Conservation (phyloP, 2,113 vertebrate species). For the Pithys albifrons region DNA sequence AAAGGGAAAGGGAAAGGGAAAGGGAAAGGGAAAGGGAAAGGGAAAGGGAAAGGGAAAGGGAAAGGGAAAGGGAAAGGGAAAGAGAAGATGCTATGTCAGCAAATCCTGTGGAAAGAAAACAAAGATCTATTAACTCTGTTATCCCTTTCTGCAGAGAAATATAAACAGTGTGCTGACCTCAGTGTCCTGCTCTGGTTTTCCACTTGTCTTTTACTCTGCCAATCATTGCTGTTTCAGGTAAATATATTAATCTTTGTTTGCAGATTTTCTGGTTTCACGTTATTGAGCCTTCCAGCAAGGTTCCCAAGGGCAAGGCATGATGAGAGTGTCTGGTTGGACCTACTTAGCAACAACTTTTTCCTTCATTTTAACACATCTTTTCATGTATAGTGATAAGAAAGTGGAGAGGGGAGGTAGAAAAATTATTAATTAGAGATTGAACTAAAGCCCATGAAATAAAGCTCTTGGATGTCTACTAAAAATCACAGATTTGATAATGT, state of each 20-base stretch:
- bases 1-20: no score
- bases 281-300: neutral
- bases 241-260: neutral
- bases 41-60: no score
- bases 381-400: conserved; percentile 6
- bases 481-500: conserved; percentile 48
- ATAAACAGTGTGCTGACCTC: neutral
- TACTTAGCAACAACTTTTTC: neutral
- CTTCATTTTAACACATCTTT: conserved; percentile 12
- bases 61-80: no score
- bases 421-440: conserved; percentile 40
- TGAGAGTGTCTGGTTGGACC: neutral
- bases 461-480: conserved; percentile 24
- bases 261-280: neutral
- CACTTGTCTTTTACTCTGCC: neutral
- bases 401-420: neutral
- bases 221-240: neutral
- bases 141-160: neutral
- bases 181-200: neutral
- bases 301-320: neutral
- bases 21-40: neutral
- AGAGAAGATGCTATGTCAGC: neutral
- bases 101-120: neutral
- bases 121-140: neutral
- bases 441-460: conserved; percentile 21